Base-by-base conservation (phyloP, 2,888 invertebrate genomes). In the Netelia virgata region DNA sequence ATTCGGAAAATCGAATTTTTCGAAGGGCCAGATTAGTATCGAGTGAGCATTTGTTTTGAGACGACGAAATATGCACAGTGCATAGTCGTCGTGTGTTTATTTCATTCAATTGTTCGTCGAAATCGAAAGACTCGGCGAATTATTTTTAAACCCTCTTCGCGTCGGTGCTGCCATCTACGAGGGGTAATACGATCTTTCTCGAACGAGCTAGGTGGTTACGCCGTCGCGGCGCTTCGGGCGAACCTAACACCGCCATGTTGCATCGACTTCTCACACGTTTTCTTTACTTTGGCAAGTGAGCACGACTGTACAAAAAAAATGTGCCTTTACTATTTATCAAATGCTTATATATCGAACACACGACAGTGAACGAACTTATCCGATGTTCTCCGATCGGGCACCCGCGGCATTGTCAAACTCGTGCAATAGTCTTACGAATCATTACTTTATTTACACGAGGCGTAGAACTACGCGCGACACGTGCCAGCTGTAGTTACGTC, bases 351-450 rank as follows among this genome's bases (percentile, higher is more conserved):
- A 28, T 16, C 59, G 47, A 57, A 66, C n/a, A 47, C n/a, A 73
- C 73, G 73, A 47, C 28, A 14, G 8, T 57, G 16, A 28, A 57
- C 76, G 68, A 76, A 11, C 18, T 68, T 43, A 0, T 14, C 43
- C 57, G 66, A 59, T 23, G 47, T 68, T 68, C 20, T 76, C 57
- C 16, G 57, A 43, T 68, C 28, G 76, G 68, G 57, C 14, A 68
- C 14, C n/a, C 43, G 63, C 55, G 63, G 59, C 23, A 20, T 68
- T 76, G 9, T 47, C 66, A 68, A 76, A 76, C 57, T 68, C 47
- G 11, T 41, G 18, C 66, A 14, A 59, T 28, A 43, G 3, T 23
- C 16, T 23, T 57, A 47, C 57, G 57, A 57, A 57, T 57, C 16
- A n/a, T 57, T 16, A 9, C 11, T 57, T 18, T 18, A 57, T 57